Evolutionary conservation across 2,797 vertebrate genomes (phyloP).

Genomic region (Hippopotamyrus pictus): DNA sequence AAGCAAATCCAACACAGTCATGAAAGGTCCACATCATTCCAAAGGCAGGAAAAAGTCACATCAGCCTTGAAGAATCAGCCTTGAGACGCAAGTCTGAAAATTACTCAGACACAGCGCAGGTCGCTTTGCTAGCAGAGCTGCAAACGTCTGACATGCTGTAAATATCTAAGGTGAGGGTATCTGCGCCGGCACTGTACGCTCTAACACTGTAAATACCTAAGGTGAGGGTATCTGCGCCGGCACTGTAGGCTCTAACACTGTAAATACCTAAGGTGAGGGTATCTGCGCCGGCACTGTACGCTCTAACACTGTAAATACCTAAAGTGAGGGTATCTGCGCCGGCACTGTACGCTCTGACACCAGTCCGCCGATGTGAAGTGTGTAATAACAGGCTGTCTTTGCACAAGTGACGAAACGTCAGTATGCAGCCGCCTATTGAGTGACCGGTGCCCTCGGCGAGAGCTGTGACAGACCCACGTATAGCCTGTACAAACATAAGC

Average conservation of each 20-base stretch:
- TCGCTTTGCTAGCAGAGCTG: not conserved
- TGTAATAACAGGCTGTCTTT: slow-evolving; percentile 8
- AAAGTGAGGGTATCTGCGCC: not conserved
- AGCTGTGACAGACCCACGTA: not conserved
- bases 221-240: not conserved
- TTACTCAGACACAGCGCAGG: not conserved
- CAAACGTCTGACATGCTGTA: slow-evolving; percentile 21
- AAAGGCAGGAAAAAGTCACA: slow-evolving; percentile 24
- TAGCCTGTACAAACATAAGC: not conserved
- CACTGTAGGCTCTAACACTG: not conserved
- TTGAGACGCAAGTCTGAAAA: slow-evolving; percentile 11
- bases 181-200: not conserved
- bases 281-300: not conserved
- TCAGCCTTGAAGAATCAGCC: slow-evolving; percentile 11
- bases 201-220: not conserved
- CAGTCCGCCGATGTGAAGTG: slow-evolving; percentile 5
- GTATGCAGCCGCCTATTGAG: slow-evolving; percentile 13
- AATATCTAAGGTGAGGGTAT: not conserved
- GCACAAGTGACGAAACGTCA: slow-evolving; percentile 15
- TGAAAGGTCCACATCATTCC: slow-evolving; percentile 71
- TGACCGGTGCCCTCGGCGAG: not conserved
- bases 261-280: too few relatives aligned
- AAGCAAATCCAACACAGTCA: slow-evolving; percentile 67
- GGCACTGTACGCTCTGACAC: not conserved
- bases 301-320: not conserved